These are phyloP conservation scores for Pseudomyrmex flavicornis DNA, from an alignment of 1,140 invertebrate species.

Conservation along the genomic window DNA sequence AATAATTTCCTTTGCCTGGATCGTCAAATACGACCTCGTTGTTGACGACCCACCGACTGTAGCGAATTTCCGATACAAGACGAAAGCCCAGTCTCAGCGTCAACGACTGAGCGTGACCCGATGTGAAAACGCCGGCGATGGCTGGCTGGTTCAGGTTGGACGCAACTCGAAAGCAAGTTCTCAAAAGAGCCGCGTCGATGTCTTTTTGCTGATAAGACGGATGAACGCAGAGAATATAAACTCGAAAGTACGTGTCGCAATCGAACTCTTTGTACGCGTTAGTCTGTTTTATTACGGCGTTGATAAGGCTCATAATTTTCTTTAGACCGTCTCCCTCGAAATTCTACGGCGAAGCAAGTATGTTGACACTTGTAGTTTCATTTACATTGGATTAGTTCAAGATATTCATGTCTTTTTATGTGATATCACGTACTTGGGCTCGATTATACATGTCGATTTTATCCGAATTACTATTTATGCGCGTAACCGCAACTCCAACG, in stretches of 20 bases:
- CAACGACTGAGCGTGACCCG: constrained; percentile 82
- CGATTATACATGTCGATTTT: constrained; percentile 75
- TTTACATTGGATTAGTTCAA: neutral
- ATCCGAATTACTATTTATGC: constrained; percentile 79
- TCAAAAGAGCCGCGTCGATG: constrained; percentile 84
- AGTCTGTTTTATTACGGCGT: constrained; percentile 77
- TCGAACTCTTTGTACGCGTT: constrained; percentile 79
- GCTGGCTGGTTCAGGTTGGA: constrained; percentile 83
- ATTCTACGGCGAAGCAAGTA: constrained; percentile 45
- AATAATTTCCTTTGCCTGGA: constrained; percentile 87
- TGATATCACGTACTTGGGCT: constrained; percentile 68
- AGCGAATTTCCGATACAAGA: constrained; percentile 85
- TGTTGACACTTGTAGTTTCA: neutral
- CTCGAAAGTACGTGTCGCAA: constrained; percentile 76
- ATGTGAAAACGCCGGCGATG: constrained; percentile 86
- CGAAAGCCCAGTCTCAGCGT: constrained; percentile 84
- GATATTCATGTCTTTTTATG: constrained; percentile 29
- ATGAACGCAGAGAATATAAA: constrained; percentile 81
- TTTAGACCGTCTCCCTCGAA: constrained; percentile 77
- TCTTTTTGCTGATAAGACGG: constrained; percentile 80
- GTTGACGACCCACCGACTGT: constrained; percentile 85
- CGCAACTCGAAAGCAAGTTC: constrained; percentile 83
- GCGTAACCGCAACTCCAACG: constrained; percentile 85
- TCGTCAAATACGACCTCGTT: constrained; percentile 86
- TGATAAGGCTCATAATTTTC: constrained; percentile 80